These are phyloP conservation scores for Cisticola juncidis DNA, from an alignment of 2,113 vertebrate genomes.

Conservation along the genomic window DNA sequence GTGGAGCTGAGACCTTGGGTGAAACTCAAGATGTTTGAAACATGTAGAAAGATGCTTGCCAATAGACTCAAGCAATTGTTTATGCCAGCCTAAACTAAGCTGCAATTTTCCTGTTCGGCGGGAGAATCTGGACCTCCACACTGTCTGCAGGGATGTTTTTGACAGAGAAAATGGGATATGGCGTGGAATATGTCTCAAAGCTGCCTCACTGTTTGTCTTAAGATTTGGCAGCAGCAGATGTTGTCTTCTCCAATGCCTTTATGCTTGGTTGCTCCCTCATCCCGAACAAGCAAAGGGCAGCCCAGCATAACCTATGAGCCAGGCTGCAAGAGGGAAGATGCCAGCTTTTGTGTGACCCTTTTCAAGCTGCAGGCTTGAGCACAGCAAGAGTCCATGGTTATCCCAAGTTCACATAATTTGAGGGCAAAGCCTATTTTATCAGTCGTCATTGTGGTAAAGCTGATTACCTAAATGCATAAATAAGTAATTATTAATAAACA, in stretches of 20 bases:
- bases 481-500: background rate
- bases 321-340: background rate
- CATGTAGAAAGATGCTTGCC: background rate
- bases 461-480: background rate
- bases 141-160: background rate
- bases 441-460: background rate
- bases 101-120: background rate
- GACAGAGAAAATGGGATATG: background rate
- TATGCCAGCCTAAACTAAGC: background rate
- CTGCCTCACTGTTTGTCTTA: background rate
- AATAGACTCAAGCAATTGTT: background rate
- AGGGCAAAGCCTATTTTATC: background rate
- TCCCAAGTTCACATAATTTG: background rate
- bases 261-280: background rate
- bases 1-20: background rate
- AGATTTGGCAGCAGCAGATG: conserved; percentile 20
- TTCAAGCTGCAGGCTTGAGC: background rate
- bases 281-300: background rate
- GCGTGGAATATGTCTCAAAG: background rate
- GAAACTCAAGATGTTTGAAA: background rate
- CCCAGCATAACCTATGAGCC: background rate
- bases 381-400: background rate
- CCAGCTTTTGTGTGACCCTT: conserved; percentile 39
- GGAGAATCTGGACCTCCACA: background rate
- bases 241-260: conserved; percentile 38